Evolutionary conservation across 23 tunicate species (phyloP), one percentile per base, ranked within the genome.

Genomic region (Ciona savignyi): DNA sequence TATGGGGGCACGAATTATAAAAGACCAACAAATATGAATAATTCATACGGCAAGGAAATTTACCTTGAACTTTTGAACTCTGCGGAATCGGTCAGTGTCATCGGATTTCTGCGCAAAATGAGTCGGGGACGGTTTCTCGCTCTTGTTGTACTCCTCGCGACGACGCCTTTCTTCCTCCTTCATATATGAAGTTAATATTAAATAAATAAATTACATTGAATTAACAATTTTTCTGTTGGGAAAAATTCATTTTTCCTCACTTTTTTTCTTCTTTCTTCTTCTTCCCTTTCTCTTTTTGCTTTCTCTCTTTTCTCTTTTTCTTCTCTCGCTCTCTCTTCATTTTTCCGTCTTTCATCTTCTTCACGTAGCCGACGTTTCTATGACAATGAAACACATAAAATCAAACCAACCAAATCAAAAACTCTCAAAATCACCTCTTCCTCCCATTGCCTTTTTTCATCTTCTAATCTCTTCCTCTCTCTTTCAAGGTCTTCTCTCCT

Each of bases 51-150:
- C n/a, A n/a, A n/a, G n/a, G n/a, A 42, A 42, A 42, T 15, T 30
- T 73, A 91, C 97, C 77, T 91, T 91, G 72, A 79, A 81, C 68
- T 91, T 91, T 51, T 80, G 91, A n/a, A 80, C 33, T 60, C 89
- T 70, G 60, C 84, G 35, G n/a, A 80, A 32, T 29, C 86, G 75
- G 70, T 91, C 97, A 15, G 87, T 91, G 83, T 91, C 97, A 64
- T 91, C 97, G 31, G 64, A 27, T 35, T 91, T 91, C 34, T 91
- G 74, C 61, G 56, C 75, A 73, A 74, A 82, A 25, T 76, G 74
- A 35, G 51, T 60, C 21, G 87, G 80, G 22, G 87, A 82, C 29
- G 30, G 80, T 27, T 63, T 51, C 23, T 71, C 73, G 0, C 30
- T 34, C 62, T 73, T 65, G n/a, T 77, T 65, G 4, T 9, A 25